phyloP scores from a whole-genome alignment of 1,140 invertebrate species.

The Cydia splendana region DNA sequence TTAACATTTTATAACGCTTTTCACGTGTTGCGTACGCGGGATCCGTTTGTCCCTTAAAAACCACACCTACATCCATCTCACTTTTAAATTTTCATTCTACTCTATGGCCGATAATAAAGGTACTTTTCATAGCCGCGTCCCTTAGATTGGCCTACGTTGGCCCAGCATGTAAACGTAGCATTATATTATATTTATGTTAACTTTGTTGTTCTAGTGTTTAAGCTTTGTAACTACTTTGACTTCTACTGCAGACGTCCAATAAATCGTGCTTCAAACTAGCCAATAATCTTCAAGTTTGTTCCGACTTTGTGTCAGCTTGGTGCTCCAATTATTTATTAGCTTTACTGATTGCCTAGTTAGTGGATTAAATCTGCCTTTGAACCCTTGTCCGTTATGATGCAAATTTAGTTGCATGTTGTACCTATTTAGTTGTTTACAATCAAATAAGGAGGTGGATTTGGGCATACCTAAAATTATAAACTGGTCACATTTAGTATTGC shows the following conservation, averaged over 20 bases:
- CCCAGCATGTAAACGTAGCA: too few species aligned
- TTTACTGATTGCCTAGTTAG: neutral
- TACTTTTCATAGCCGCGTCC: too few species aligned
- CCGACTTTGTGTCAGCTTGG: constrained; percentile 6
- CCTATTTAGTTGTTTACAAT: neutral
- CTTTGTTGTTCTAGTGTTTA: neutral
- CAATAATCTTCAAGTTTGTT: constrained; percentile 6
- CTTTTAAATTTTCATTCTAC: too few species aligned
- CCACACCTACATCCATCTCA: too few species aligned
- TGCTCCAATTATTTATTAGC: neutral
- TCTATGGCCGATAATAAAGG: too few species aligned
- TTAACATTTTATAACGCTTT: too few species aligned
- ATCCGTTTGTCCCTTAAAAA: too few species aligned
- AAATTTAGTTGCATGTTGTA: too few species aligned
- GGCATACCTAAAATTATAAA: too few species aligned
- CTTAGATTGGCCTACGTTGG: too few species aligned
- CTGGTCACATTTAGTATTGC: too few species aligned
- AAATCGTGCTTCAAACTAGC: constrained; percentile 9
- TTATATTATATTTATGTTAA: neutral
- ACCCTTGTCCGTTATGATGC: neutral
- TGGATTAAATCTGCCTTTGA: neutral
- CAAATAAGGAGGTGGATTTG: neutral
- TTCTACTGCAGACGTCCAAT: neutral
- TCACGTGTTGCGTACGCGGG: too few species aligned
- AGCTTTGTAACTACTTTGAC: neutral